phyloP scores from a whole-genome alignment of 2,797 vertebrate species.

The Uromys caudimaculatus region DNA sequence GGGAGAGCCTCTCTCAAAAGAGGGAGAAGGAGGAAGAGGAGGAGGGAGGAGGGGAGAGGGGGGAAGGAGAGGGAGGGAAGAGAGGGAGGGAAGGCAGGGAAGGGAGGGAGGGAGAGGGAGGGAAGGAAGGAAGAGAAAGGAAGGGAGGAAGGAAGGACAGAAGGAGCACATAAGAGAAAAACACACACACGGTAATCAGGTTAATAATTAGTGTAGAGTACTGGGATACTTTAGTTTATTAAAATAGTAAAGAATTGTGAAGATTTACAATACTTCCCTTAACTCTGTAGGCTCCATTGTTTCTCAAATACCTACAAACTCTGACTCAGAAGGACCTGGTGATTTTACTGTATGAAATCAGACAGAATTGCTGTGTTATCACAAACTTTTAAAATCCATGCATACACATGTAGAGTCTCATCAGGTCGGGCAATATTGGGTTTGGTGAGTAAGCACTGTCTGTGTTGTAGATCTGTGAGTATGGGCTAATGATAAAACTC shows the following conservation, averaged over 20 bases:
- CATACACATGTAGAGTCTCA: not conserved
- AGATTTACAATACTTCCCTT: not conserved
- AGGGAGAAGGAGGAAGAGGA: not conserved
- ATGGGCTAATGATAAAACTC: not conserved
- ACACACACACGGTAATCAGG: not conserved
- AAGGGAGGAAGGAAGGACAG: not conserved
- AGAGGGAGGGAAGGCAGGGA: too few species aligned
- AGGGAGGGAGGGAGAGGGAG: rapidly evolving
- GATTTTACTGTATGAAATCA: slow-evolving; percentile 39
- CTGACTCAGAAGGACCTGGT: not conserved
- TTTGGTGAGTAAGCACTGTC: not conserved
- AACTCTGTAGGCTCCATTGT: not conserved
- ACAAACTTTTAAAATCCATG: slow-evolving; percentile 19
- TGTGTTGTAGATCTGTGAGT: not conserved
- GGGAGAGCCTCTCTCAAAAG: not conserved
- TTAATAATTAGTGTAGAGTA: not conserved
- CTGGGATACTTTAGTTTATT: not conserved
- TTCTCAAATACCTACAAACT: slow-evolving; percentile 1
- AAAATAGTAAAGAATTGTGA: not conserved
- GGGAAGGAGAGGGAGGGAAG: too few species aligned
- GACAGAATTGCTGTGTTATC: not conserved
- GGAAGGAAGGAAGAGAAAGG: too few species aligned
- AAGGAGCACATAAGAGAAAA: too few species aligned
- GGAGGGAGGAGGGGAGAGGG: too few species aligned
- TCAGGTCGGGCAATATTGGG: not conserved